Evolutionary conservation across 2,113 vertebrate genomes (phyloP).

Genomic region (Otus sunia): DNA sequence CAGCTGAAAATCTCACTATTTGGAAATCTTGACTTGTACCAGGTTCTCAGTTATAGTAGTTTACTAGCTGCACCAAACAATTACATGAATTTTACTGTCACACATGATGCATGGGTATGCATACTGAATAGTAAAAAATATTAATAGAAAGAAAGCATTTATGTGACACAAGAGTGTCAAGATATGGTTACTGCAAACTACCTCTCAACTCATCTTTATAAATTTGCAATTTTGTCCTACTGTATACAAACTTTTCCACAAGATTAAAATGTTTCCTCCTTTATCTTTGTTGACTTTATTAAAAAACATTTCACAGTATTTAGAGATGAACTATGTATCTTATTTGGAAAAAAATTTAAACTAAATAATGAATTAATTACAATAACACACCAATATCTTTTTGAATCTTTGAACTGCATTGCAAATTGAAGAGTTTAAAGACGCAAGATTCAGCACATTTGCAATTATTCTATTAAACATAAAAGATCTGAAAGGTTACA

Average conservation of each 20-base stretch:
- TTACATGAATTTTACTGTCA: neutral
- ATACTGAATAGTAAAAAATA: neutral
- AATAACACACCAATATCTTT: neutral
- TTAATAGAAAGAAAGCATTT: neutral
- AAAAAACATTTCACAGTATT: neutral
- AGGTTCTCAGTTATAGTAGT: neutral
- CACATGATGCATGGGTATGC: neutral
- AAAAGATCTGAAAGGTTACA: neutral
- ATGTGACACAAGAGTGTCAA: neutral
- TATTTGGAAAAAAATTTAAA: neutral
- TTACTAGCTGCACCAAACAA: neutral
- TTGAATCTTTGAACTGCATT: neutral
- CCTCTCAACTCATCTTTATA: neutral
- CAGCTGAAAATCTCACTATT: neutral
- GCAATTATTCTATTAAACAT: neutral
- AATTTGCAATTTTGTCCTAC: neutral
- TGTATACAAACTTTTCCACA: neutral
- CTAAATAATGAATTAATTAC: neutral
- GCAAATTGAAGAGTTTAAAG: neutral
- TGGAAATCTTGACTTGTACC: neutral
- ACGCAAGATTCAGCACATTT: neutral
- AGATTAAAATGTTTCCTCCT: neutral
- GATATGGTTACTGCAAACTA: neutral
- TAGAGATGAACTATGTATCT: neutral
- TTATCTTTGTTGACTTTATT: neutral